A percentile compares a stretch with the other conserved stretches of the same genome.
These are phyloP conservation scores for Maniola hyperantus DNA, from an alignment of 2,888 invertebrate genomes.

Conservation along the genomic window DNA sequence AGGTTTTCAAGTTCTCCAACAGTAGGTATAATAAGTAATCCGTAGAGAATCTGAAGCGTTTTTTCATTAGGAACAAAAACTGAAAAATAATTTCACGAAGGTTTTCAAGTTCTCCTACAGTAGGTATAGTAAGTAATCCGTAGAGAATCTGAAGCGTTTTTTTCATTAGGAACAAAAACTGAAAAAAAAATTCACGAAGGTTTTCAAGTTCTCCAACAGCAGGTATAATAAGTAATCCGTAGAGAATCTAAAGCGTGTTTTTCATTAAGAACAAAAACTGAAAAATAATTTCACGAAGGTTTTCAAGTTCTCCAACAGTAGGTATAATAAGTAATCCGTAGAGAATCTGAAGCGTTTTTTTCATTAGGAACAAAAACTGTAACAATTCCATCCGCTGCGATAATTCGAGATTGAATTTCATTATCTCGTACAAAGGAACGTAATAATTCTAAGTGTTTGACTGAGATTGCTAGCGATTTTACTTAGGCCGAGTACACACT, in stretches of 20 bases:
- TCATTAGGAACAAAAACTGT: conserved; percentile 23
- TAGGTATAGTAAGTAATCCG: no score
- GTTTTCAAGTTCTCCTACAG: conserved; percentile 1
- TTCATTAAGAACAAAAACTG: conserved; percentile 20
- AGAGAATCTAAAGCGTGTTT: conserved; percentile 31
- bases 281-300: neutral
- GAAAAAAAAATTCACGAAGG: conserved; percentile 3
- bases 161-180: conserved; percentile 27
- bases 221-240: conserved; percentile 23
- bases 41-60: conserved; percentile 9
- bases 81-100: neutral
- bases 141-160: conserved; percentile 14
- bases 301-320: conserved; percentile 2
- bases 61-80: conserved; percentile 28
- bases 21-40: neutral
- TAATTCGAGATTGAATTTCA: conserved; percentile 35
- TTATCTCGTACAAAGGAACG: conserved; percentile 31
- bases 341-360: conserved; percentile 22
- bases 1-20: neutral
- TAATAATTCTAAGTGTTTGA: conserved; percentile 35
- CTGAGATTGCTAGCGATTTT: conserved; percentile 33
- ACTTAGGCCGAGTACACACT: conserved; percentile 20
- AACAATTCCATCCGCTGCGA: conserved; percentile 24
- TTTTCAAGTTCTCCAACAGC: conserved; percentile 14
- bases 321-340: no score